Conservation (phyloP, 1,140 invertebrate genomes). For the Calycopis cecrops region DNA sequence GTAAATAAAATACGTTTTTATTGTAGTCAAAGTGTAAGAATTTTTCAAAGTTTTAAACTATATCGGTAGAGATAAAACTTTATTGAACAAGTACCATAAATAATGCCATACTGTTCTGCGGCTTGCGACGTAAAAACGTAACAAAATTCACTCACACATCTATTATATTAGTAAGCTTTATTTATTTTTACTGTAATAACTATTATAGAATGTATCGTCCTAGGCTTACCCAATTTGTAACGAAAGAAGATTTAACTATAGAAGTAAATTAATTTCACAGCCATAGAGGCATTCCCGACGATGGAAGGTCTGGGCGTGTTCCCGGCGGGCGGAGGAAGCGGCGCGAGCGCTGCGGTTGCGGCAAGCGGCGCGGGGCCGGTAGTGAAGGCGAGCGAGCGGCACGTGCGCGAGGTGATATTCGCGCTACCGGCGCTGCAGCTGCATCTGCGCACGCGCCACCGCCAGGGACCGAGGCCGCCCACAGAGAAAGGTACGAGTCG, state of each 20-base stretch:
- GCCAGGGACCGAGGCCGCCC: constrained; percentile 84
- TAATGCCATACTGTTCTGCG: constrained; percentile 2
- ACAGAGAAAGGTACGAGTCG: constrained; percentile 79
- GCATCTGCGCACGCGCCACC: constrained; percentile 94
- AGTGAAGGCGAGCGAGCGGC: constrained; percentile 78
- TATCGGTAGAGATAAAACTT: too few relatives aligned
- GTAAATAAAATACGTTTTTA: too few relatives aligned
- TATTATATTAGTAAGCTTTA: too few relatives aligned
- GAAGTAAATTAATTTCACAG: constrained; percentile 74
- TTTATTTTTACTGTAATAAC: too few relatives aligned
- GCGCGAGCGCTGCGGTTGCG: constrained; percentile 86
- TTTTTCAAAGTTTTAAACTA: too few relatives aligned
- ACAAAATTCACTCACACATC: too few relatives aligned
- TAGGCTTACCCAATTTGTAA: too few relatives aligned
- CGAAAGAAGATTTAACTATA: too few relatives aligned
- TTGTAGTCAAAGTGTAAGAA: too few relatives aligned
- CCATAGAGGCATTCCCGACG: constrained; percentile 92
- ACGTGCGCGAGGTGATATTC: constrained; percentile 96
- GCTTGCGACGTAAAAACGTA: too few relatives aligned
- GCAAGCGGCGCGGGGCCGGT: constrained; percentile 53
- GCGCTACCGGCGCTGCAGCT: constrained; percentile 94
- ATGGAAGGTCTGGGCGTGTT: constrained; percentile 81
- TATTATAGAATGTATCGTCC: too few relatives aligned
- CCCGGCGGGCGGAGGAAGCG: constrained; percentile 68
- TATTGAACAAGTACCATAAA: not conserved